Conservation (phyloP, 1,140 invertebrate species). For the Paracyclopina nana region DNA sequence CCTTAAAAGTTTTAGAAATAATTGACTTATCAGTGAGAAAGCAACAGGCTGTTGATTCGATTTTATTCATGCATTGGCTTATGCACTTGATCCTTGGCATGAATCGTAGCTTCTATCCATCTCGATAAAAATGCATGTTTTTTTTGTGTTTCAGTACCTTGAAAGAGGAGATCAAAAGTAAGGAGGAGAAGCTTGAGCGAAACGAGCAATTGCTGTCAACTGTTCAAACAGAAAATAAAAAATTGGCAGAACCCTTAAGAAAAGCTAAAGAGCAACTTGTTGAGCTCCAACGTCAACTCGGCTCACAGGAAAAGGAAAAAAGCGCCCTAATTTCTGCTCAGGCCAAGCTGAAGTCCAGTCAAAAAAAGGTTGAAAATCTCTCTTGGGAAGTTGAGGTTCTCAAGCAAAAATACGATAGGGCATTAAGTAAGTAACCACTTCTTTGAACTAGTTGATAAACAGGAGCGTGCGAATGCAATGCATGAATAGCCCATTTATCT, state of each 20-base stretch:
- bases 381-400: constrained; percentile 12
- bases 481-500: no score
- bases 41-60: no score
- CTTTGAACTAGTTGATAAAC: no score
- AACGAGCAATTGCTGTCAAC: constrained; percentile 4
- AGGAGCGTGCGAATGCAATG: no score
- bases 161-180: constrained; percentile 12
- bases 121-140: no score
- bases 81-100: no score
- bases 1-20: no score
- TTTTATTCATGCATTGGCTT: no score
- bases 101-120: no score
- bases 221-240: constrained; percentile 14
- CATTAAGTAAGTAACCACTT: neutral
- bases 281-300: constrained; percentile 4
- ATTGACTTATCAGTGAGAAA: no score
- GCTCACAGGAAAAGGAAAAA: constrained; percentile 11
- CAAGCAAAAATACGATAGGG: constrained; percentile 12
- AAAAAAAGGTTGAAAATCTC: constrained; percentile 5
- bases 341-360: constrained; percentile 7
- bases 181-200: constrained; percentile 11
- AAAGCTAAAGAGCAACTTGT: constrained; percentile 11
- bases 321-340: neutral
- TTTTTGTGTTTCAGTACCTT: no score
- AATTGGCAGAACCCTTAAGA: constrained; percentile 1